Base-by-base conservation (phyloP, 2,113 vertebrate species). In the Trichomycterus rosablanca region DNA sequence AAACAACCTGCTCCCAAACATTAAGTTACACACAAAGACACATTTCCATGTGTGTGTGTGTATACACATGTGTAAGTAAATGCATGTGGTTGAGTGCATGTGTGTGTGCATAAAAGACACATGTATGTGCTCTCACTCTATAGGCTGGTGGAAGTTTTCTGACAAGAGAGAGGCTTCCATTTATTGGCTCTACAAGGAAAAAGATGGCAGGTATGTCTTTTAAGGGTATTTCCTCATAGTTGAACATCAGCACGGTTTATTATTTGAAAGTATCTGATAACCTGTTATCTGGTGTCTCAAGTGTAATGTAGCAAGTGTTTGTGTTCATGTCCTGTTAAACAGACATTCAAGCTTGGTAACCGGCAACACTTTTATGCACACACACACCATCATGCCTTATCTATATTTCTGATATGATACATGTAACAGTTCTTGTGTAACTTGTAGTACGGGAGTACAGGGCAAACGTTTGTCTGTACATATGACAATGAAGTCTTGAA, bases 81-180 rank as follows among this genome's bases (percentile, higher is more conserved):
- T 30, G 26, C 7, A 7, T 30, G 26, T 30, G 26, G 3, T 3
- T 30, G 26, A 4, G 26, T 30, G 26, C 7, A 7, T 30, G 26
- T 30, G 26, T 30, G 26, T 30, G 26, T 30, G 26, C 7, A 30
- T 7, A 30, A 30, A 4, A 7, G 20, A 43, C 26, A 7, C 14
- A 28, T n/a, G 16, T 63, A 51, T 37, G 6, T 59, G 28, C 10
- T 59, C n/a, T 61, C 24, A 46, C 26, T 16, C 16, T 48, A 15
- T 37, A 75, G 77, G 45, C 30, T 8, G 16, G 14, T 18, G 50
- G 34, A 7, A 42, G 20, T 14, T 5, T 63, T 55, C 80, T 83
- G 74, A 68, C 80, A 58, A 71, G 62, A 20, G 73, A 80, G 34
- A 75, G 70, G 7, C 75, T 87, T 28, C 86, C 85, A 58, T 49